phyloP scores from a whole-genome alignment of 1,140 invertebrate species.

The Cyphomyrmex costatus region DNA sequence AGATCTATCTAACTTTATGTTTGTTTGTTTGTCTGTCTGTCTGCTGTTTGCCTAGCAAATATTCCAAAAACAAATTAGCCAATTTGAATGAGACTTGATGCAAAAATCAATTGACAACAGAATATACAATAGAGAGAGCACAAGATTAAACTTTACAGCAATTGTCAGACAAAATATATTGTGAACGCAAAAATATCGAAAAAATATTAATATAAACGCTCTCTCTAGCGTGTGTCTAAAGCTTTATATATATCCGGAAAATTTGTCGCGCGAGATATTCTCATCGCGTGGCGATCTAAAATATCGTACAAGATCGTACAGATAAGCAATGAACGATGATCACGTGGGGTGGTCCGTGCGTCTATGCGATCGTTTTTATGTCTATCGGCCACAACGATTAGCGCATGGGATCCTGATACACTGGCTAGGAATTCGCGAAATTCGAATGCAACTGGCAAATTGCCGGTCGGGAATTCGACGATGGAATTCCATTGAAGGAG shows the following conservation, averaged over 20 bases:
- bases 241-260: background rate
- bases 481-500: constrained; percentile 83
- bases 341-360: constrained; percentile 80
- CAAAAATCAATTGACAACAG: background rate
- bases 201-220: background rate
- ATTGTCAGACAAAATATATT: background rate
- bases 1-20: constrained; percentile 27
- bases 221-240: no score
- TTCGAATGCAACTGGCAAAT: constrained; percentile 85
- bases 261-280: background rate
- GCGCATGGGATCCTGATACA: constrained; percentile 76
- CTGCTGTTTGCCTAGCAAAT: constrained; percentile 20
- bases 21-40: constrained; percentile 30
- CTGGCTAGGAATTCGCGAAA: constrained; percentile 85
- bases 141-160: background rate
- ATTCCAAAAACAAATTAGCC: constrained; percentile 25
- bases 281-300: background rate
- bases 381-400: constrained; percentile 78
- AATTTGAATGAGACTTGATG: constrained; percentile 26
- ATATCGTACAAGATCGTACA: background rate
- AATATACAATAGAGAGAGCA: background rate
- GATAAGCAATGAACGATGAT: constrained; percentile 66
- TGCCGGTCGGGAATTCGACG: constrained; percentile 74
- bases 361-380: constrained; percentile 79
- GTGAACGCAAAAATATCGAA: background rate